A percentile compares a stretch with the other conserved stretches of the same genome.
Conservation (phyloP, 1,140 invertebrate genomes). For the Meloidogyne exigua region DNA sequence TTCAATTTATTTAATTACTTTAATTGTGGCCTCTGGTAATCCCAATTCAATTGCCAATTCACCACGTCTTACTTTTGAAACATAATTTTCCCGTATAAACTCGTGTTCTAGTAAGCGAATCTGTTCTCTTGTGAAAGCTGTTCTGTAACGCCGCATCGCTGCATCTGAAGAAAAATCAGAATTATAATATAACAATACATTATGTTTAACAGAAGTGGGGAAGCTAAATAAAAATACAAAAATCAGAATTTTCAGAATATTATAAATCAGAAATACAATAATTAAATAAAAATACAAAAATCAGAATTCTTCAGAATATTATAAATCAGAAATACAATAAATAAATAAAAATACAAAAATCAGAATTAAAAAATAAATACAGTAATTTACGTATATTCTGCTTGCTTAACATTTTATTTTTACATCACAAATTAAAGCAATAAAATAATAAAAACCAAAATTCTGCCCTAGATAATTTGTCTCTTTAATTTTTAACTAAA, state of each 20-base stretch:
- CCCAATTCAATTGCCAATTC: slow-evolving; percentile 89
- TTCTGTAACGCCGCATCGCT: slow-evolving; percentile 81
- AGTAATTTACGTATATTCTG: neutral
- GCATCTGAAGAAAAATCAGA: neutral
- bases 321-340: neutral
- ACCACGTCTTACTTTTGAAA: slow-evolving; percentile 85
- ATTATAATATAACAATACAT: neutral
- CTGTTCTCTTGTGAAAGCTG: slow-evolving; percentile 95
- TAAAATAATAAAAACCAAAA: neutral
- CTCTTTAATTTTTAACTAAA: neutral
- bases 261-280: neutral
- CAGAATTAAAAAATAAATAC: slow-evolving; percentile 9
- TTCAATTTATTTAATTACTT: slow-evolving; percentile 69
- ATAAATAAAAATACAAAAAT: neutral
- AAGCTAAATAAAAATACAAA: neutral
- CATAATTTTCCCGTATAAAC: slow-evolving; percentile 95
- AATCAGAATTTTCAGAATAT: neutral
- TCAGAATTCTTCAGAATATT: neutral
- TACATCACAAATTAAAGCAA: neutral
- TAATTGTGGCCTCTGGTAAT: slow-evolving; percentile 94
- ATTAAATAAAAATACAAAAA: neutral
- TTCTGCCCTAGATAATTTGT: neutral
- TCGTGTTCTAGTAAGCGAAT: slow-evolving; percentile 89
- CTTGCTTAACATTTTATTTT: neutral
- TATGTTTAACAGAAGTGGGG: neutral